Base-by-base conservation (phyloP, 2,888 invertebrate species). In the Acleris holmiana region DNA sequence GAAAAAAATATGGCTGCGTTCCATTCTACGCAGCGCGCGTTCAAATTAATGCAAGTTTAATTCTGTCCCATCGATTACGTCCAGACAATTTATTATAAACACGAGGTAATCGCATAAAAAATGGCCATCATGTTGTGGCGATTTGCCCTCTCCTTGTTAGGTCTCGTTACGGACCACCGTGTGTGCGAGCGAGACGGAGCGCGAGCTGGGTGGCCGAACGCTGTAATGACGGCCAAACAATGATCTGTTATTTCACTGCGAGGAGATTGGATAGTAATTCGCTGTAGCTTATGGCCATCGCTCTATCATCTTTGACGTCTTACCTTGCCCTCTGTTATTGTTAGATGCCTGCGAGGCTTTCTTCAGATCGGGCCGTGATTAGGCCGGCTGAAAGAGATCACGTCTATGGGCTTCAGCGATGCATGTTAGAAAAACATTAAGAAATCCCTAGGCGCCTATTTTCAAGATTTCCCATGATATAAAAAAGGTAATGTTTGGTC, bases 221-320 rank as follows among this genome's bases (percentile, higher is more conserved):
- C 66, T 23, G 55, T 79, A 81, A 80, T 80, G 73, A 77, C 70
- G 70, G 61, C 69, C 74, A 77, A 85, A 87, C 88, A 88, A 86
- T 85, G 84, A 84, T 84, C 84, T 85, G 86, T 88, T 85, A 84
- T 85, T 80, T 82, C 76, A 72, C 75, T 70, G 74, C 51, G 75
- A 4, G 13, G 67, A 71, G 73, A 79, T 80, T 76, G 77, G 73
- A 77, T 73, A 72, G 74, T 72, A 73, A 75, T 75, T 74, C 71
- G 66, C 68, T 67, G 54, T 55, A 55, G 66, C 67, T 68, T 51
- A 55, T 55, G 57, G 49, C 64, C 63, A 67, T 55, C 63, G 72
- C 71, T 73, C 67, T 71, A 73, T 73, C 73, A 67, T 49, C 61
- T 61, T 66, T 67, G 63, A 64, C 56, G 56, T 46, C 8, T n/a